Evolutionary conservation across 2,113 vertebrate species (phyloP).

Genomic region (Oenanthe melanoleuca): DNA sequence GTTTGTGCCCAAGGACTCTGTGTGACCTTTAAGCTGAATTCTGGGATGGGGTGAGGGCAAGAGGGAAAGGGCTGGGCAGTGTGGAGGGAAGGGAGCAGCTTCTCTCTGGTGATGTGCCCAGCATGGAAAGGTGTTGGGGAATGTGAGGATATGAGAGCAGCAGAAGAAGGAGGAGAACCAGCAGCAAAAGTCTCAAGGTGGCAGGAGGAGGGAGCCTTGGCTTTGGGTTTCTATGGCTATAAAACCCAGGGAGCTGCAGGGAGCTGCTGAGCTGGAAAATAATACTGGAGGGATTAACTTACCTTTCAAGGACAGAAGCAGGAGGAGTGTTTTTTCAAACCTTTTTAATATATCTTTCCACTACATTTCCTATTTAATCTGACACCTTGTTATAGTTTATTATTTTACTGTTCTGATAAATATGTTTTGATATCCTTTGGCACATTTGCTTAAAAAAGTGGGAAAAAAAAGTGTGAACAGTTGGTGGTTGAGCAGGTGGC

Average conservation of each 20-base stretch:
- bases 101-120: neutral
- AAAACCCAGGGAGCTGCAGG: neutral
- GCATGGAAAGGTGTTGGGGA: neutral
- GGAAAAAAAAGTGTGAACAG: neutral
- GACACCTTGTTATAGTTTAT: conserved; percentile 43
- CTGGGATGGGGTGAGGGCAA: neutral
- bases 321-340: neutral
- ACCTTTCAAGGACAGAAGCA: conserved; percentile 15
- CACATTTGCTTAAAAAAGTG: neutral
- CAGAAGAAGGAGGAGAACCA: neutral
- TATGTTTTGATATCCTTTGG: conserved; percentile 47
- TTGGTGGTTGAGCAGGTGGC: conserved; percentile 47
- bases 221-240: neutral
- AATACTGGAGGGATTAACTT: neutral
- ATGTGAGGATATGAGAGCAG: neutral
- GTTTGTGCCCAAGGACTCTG: neutral
- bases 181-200: neutral
- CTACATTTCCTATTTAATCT: neutral
- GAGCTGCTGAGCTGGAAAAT: neutral
- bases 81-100: neutral
- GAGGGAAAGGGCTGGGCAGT: neutral
- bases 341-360: conserved; percentile 22
- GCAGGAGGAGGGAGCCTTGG: neutral
- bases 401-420: conserved; percentile 24
- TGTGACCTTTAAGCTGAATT: neutral